Conservation (phyloP, 2,888 invertebrate genomes). For the Steinernema carpocapsae region DNA sequence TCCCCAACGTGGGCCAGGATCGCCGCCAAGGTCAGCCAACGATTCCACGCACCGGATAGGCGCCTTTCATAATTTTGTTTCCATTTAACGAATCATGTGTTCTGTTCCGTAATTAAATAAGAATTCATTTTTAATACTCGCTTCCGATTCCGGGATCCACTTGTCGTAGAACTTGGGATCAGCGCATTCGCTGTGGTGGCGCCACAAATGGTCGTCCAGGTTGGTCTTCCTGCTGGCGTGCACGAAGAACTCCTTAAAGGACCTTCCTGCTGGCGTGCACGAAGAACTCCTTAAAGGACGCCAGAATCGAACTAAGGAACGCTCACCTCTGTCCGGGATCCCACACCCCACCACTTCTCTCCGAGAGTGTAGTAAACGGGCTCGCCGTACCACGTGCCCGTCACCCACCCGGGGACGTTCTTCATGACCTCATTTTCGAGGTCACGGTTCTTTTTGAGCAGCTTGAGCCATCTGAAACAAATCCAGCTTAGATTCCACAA, state of each 20-base stretch:
- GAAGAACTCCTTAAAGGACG: not conserved
- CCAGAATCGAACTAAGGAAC: not conserved
- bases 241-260: conserved; percentile 59
- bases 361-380: conserved; percentile 70
- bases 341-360: conserved; percentile 68
- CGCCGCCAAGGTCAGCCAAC: too few relatives aligned
- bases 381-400: conserved; percentile 71
- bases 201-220: conserved; percentile 53
- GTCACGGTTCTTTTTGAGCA: conserved; percentile 70
- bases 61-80: not conserved
- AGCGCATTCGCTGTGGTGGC: conserved; percentile 63
- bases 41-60: too few relatives aligned
- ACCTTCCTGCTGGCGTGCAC: conserved; percentile 52
- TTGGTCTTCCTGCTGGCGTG: conserved; percentile 51
- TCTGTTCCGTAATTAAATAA: conserved; percentile 36
- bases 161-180: conserved; percentile 67
- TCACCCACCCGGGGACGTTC: conserved; percentile 70
- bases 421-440: conserved; percentile 72
- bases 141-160: conserved; percentile 57
- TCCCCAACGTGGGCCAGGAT: too few relatives aligned
- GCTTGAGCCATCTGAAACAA: conserved; percentile 63
- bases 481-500: not conserved
- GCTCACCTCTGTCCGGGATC: conserved; percentile 52
- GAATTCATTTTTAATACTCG: conserved; percentile 14
- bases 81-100: not conserved